Evolutionary conservation across 2,113 vertebrate genomes (phyloP).

Genomic region (Anarrhichthys ocellatus): DNA sequence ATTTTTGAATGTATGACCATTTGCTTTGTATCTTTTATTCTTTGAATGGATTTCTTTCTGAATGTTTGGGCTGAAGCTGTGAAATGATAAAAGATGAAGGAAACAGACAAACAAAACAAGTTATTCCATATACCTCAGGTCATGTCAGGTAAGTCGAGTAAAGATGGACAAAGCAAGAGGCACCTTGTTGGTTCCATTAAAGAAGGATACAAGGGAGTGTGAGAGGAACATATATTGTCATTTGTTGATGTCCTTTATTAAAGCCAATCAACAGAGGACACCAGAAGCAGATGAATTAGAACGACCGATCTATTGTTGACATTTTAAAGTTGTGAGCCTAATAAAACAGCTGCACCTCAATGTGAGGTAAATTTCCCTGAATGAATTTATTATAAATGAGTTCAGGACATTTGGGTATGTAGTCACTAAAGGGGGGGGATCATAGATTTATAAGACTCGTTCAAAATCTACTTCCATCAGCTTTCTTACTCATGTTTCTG

Average conservation of each 20-base stretch:
- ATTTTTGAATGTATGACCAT: neutral
- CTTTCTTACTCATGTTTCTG: neutral
- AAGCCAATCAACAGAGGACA: neutral
- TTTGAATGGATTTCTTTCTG: neutral
- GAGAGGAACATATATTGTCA: neutral
- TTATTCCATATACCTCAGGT: conserved; percentile 37
- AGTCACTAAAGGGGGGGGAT: neutral
- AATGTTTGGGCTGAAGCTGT: neutral
- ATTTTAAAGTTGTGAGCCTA: conserved; percentile 1
- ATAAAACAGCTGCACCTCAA: neutral
- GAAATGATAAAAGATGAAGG: neutral
- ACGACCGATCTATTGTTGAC: neutral
- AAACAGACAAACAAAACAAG: conserved; percentile 12
- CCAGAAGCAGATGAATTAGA: neutral
- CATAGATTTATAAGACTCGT: neutral
- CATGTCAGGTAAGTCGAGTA: neutral
- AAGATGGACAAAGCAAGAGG: neutral
- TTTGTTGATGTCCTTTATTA: neutral
- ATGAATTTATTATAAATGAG: neutral
- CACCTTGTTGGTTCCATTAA: neutral
- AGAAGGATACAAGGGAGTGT: neutral
- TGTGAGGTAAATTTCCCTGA: neutral
- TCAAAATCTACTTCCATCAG: neutral
- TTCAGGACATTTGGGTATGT: neutral
- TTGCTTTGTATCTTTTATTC: neutral